phyloP scores from a whole-genome alignment of 2,888 invertebrate genomes.

The Drosophila parthenogenetica region DNA sequence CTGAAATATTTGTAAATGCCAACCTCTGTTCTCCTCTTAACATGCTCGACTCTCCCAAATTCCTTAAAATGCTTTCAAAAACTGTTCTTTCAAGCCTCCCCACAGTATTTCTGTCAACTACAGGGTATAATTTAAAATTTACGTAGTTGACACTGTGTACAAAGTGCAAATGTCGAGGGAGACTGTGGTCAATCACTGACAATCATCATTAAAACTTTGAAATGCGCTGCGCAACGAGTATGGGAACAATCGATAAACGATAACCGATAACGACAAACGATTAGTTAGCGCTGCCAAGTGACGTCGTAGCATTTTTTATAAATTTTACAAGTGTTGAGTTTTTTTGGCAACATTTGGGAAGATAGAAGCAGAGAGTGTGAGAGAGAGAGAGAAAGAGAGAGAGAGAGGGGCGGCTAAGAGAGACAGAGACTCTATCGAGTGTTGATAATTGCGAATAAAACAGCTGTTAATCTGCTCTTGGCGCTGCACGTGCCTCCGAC shows the following conservation, averaged over 20 bases:
- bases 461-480: conserved; percentile 51
- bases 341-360: conserved; percentile 43
- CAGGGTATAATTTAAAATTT: conserved; percentile 5
- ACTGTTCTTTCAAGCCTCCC: not conserved
- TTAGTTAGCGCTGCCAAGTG: conserved; percentile 40
- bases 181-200: conserved; percentile 69
- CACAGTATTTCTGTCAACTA: not conserved
- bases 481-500: conserved; percentile 44
- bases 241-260: conserved; percentile 40
- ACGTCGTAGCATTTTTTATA: conserved; percentile 15
- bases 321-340: not conserved
- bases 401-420: too few species aligned
- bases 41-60: too few species aligned
- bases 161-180: conserved; percentile 14
- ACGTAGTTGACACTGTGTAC: not conserved
- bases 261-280: conserved; percentile 33
- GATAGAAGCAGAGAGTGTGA: conserved; percentile 8
- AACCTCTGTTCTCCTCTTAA: too few species aligned
- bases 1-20: too few species aligned
- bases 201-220: conserved; percentile 71
- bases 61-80: too few species aligned
- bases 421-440: not conserved
- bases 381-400: not conserved
- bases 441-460: conserved; percentile 25
- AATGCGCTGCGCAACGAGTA: conserved; percentile 24